Conservation (phyloP, 2,113 vertebrate genomes). For the Phylloscopus whistleri region DNA sequence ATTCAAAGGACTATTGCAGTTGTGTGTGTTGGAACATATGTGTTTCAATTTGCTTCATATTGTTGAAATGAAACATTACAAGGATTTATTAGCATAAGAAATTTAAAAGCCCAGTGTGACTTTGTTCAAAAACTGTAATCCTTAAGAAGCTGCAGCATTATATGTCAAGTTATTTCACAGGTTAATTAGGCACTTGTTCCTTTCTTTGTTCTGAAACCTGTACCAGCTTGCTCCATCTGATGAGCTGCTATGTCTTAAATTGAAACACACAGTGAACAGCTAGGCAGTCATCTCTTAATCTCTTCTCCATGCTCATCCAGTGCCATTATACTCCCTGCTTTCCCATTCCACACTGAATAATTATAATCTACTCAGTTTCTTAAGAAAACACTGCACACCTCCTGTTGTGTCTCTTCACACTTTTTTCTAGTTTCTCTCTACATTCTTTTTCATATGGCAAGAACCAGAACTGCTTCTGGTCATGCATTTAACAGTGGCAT, state of each 20-base stretch:
- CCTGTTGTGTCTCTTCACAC: rapidly evolving
- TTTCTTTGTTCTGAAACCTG: background rate
- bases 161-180: background rate
- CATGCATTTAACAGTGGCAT: background rate
- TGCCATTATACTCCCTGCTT: background rate
- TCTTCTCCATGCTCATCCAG: background rate
- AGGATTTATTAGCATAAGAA: background rate
- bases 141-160: background rate
- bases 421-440: background rate
- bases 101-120: background rate
- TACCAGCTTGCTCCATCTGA: background rate
- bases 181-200: background rate
- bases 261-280: background rate
- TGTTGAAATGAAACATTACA: background rate
- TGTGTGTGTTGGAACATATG: background rate
- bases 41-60: background rate
- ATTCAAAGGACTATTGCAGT: background rate
- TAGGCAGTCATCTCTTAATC: background rate
- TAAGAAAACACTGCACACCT: background rate
- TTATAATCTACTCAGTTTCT: no score
- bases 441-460: background rate
- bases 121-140: background rate
- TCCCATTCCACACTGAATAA: background rate
- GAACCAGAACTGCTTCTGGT: background rate
- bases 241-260: background rate